Evolutionary conservation across 2,888 invertebrate species (phyloP).

Genomic region (Ennomos fuscantarius): DNA sequence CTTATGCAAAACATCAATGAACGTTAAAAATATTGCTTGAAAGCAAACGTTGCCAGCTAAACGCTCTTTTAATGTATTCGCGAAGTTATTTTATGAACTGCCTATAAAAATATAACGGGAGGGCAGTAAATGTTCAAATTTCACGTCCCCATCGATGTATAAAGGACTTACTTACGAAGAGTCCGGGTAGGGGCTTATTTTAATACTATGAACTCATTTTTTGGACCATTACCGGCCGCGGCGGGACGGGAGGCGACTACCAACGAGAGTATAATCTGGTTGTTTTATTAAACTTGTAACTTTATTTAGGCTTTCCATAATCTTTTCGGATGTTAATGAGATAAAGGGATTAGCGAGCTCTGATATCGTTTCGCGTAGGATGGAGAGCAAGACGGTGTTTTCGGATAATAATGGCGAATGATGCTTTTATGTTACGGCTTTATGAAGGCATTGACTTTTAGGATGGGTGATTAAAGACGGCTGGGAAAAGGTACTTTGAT

Average conservation of each 20-base stretch:
- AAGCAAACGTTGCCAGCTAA: constrained; percentile 63
- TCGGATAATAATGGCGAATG: constrained; percentile 21
- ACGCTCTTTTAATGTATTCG: constrained; percentile 74
- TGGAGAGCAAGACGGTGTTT: constrained; percentile 23
- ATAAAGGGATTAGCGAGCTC: constrained; percentile 48
- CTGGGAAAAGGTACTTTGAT: not conserved
- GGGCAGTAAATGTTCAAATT: constrained; percentile 74
- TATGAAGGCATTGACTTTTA: constrained; percentile 20
- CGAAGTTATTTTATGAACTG: constrained; percentile 77
- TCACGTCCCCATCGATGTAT: constrained; percentile 68
- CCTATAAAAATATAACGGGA: constrained; percentile 78
- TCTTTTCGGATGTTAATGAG: constrained; percentile 50
- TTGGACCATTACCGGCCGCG: constrained; percentile 59
- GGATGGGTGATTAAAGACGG: constrained; percentile 17
- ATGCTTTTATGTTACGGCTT: constrained; percentile 18
- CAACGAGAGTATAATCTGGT: constrained; percentile 56
- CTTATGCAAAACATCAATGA: constrained; percentile 77
- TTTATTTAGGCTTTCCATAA: constrained; percentile 54
- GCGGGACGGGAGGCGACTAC: constrained; percentile 52
- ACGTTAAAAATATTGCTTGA: constrained; percentile 73
- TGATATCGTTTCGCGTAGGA: constrained; percentile 36
- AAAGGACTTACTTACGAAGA: constrained; percentile 50
- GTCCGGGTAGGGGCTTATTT: constrained; percentile 58
- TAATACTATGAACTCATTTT: constrained; percentile 67
- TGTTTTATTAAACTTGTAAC: constrained; percentile 51